Conservation (phyloP, 2,888 invertebrate species). For the Cephonodes hylas region DNA sequence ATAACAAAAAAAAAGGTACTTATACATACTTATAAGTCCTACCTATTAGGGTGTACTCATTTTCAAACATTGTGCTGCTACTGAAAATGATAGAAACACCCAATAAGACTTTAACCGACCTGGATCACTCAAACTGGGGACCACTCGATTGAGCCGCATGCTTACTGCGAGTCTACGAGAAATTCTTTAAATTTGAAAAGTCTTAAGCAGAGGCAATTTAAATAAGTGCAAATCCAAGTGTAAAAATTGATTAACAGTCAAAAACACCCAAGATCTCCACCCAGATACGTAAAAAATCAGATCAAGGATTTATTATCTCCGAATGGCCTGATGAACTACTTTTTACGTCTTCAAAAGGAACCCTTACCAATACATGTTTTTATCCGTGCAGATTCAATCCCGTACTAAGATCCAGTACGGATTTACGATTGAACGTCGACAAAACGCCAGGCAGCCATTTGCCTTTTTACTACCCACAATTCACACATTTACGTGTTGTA, state of each 20-base stretch:
- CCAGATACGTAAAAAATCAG: neutral
- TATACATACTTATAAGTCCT: no score
- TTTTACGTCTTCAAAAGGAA: neutral
- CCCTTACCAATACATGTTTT: constrained; percentile 8
- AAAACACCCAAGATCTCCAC: no score
- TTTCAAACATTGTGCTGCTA: no score
- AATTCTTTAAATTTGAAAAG: no score
- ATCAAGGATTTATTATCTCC: neutral
- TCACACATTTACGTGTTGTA: constrained; percentile 43
- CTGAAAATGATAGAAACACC: neutral
- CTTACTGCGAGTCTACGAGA: no score
- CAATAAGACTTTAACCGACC: neutral
- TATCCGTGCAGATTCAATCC: neutral
- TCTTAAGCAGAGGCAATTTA: no score
- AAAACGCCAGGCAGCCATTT: constrained; percentile 59
- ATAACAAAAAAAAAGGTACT: no score
- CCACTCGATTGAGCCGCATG: no score
- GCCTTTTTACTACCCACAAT: constrained; percentile 60
- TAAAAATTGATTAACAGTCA: neutral
- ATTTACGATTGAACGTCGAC: constrained; percentile 50
- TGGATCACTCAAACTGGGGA: no score
- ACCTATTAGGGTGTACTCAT: no score
- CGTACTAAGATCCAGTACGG: constrained; percentile 26
- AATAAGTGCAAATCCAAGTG: neutral
- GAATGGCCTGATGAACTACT: neutral